Conservation (phyloP, 2,888 invertebrate species). For the Limnephilus lunatus region DNA sequence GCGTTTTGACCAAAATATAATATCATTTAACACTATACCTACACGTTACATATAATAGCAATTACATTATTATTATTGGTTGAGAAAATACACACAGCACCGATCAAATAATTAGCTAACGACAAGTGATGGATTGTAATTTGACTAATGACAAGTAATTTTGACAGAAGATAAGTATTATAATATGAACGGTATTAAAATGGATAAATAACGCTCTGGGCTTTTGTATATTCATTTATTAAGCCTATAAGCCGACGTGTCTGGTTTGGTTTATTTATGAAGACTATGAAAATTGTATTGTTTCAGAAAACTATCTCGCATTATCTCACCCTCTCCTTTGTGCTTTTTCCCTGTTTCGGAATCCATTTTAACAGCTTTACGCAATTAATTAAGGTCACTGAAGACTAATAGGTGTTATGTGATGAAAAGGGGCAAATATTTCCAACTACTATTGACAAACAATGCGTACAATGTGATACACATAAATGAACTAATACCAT, state of each 20-base stretch:
- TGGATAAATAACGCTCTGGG: neutral
- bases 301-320: neutral
- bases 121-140: no score
- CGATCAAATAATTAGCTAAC: neutral
- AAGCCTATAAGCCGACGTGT: neutral
- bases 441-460: neutral
- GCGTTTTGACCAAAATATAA: neutral
- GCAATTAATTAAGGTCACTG: neutral
- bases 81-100: neutral
- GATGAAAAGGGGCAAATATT: neutral
- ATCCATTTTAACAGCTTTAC: slow-evolving; percentile 46
- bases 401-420: neutral
- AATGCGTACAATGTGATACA: no score
- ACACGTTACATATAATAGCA: no score
- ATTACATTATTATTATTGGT: neutral
- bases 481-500: no score
- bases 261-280: no score
- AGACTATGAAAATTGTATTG: neutral
- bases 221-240: neutral
- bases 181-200: neutral
- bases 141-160: neutral
- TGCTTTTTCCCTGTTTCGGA: slow-evolving; percentile 53
- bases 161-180: neutral
- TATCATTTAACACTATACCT: neutral
- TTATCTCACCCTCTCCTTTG: slow-evolving; percentile 53